Conservation (phyloP, 1,140 invertebrate genomes). For the Drosophila insularis region DNA sequence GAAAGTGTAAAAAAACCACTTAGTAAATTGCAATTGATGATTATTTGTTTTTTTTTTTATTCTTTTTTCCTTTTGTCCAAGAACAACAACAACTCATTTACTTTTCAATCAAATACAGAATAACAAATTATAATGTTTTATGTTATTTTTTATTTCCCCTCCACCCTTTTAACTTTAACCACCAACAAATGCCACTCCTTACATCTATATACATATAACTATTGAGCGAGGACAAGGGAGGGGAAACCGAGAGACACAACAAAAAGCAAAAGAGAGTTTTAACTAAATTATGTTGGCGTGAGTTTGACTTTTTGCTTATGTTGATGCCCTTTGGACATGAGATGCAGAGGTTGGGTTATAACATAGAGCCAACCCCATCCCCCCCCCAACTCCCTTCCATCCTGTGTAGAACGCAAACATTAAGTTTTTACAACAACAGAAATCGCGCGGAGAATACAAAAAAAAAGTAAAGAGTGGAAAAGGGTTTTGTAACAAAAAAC, state of each 20-base stretch:
- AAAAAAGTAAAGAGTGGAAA: constrained; percentile 10
- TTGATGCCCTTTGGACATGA: constrained; percentile 60
- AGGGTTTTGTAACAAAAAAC: constrained; percentile 21
- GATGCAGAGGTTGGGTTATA: constrained; percentile 35
- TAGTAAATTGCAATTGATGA: constrained; percentile 40
- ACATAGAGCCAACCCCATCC: neutral
- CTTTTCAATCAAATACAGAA: neutral
- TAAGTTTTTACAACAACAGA: constrained; percentile 24
- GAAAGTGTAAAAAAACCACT: neutral
- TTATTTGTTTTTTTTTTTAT: neutral
- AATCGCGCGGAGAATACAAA: neutral
- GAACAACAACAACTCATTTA: neutral
- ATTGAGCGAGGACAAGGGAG: neutral
- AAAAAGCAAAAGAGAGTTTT: constrained; percentile 31
- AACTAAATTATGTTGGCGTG: constrained; percentile 67
- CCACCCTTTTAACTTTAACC: neutral
- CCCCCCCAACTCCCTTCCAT: neutral
- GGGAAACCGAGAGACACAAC: too few species aligned
- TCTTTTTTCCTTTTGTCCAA: neutral
- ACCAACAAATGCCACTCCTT: constrained; percentile 33
- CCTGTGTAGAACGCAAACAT: constrained; percentile 31
- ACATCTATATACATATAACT: constrained; percentile 4
- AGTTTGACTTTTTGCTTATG: constrained; percentile 48
- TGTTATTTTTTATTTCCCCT: neutral
- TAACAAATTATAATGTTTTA: constrained; percentile 8